Evolutionary conservation across 1,140 invertebrate species (phyloP).

Genomic region (Diabrotica virgifera): DNA sequence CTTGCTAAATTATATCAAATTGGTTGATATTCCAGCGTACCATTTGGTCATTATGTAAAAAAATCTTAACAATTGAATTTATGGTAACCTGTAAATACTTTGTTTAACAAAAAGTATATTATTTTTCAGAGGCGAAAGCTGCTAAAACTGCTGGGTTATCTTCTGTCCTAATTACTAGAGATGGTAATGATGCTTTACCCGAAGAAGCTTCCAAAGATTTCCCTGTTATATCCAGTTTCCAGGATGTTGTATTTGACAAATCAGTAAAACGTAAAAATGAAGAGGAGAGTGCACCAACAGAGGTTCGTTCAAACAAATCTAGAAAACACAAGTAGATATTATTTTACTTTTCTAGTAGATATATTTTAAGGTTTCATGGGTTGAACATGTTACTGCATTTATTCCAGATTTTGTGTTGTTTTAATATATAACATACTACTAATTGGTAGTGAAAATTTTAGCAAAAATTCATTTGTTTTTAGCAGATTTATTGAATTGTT

Average conservation of each 20-base stretch:
- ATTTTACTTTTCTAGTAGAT: constrained; percentile 12
- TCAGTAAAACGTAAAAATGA: constrained; percentile 40
- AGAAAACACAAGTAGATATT: constrained; percentile 19
- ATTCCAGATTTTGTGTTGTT: constrained; percentile 20
- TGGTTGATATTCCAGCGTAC: no score
- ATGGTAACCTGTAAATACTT: no score
- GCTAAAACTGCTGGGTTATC: constrained; percentile 70
- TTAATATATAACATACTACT: no score
- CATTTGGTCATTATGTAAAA: no score
- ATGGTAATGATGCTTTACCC: constrained; percentile 70
- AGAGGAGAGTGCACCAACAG: constrained; percentile 30
- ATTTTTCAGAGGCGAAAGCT: constrained; percentile 67
- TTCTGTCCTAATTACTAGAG: constrained; percentile 66
- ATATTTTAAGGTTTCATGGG: constrained; percentile 1
- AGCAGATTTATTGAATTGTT: not conserved
- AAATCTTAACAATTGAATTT: no score
- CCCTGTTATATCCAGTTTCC: constrained; percentile 57
- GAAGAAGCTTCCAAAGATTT: constrained; percentile 60
- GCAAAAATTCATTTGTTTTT: no score
- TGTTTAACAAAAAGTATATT: not conserved
- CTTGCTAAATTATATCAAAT: no score
- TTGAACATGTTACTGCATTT: not conserved
- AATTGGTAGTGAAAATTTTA: no score
- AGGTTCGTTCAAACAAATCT: constrained; percentile 33
- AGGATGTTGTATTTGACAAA: constrained; percentile 44